Evolutionary conservation across 2,113 vertebrate species (phyloP).

Genomic region (Callospermophilus lateralis): DNA sequence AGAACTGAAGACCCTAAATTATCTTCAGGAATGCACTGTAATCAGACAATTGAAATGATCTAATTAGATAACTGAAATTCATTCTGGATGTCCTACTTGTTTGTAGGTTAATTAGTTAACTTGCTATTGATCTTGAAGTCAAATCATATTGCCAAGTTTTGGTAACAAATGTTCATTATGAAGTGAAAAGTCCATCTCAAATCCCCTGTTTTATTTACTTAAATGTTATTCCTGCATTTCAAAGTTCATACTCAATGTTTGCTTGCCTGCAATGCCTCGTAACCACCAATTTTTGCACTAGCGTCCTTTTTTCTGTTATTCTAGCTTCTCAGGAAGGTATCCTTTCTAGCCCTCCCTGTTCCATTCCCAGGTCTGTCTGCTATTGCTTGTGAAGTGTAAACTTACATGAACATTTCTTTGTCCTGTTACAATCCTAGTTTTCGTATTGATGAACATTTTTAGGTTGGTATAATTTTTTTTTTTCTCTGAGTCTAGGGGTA

Average conservation of each 20-base stretch:
- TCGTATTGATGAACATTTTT: neutral
- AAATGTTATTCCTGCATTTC: neutral
- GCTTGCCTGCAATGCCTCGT: neutral
- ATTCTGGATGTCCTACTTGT: neutral
- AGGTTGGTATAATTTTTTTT: neutral
- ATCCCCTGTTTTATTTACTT: neutral
- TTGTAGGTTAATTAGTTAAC: neutral
- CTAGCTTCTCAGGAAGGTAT: neutral
- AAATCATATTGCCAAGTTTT: neutral
- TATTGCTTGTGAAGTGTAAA: neutral
- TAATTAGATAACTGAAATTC: neutral
- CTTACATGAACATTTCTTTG: neutral
- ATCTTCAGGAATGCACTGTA: neutral
- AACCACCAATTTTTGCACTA: neutral
- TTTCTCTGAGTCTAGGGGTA: neutral
- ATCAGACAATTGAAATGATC: neutral
- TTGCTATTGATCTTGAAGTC: neutral
- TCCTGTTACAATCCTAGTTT: neutral
- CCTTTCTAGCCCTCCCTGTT: neutral
- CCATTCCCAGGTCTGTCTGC: neutral
- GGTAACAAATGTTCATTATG: neutral
- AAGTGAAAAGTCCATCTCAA: neutral
- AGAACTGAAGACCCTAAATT: neutral
- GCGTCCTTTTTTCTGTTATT: neutral
- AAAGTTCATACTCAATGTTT: neutral